Base-by-base conservation (phyloP, 2,888 invertebrate genomes). In the Oscheius sp. region DNA sequence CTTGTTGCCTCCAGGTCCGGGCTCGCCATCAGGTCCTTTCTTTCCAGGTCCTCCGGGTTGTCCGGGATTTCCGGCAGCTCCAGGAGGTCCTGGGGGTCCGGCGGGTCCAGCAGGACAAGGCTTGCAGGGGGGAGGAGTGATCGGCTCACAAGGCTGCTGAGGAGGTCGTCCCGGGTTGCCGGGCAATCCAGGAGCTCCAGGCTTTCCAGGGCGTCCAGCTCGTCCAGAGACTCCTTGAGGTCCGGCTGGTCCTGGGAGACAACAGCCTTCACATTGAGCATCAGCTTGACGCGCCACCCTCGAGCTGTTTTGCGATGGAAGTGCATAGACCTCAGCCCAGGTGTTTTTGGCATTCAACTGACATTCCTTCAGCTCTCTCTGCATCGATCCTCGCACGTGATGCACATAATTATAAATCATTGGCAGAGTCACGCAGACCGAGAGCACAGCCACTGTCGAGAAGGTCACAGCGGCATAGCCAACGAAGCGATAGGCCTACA, bases 71-170 rank as follows among this genome's bases (percentile, higher is more conserved):
- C 84, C 82, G 67, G 65, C 66, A 57, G 69, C 71, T 68, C 81
- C 82, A 55, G 76, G 74, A 50, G 79, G 75, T 69, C 81, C 81
- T 61, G 76, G 69, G 61, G 75, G 72, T 67, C 80, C 76, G 25
- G 73, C 69, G 65, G 74, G 70, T 70, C 82, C 75, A 64, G 72
- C 73, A 53, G 85, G 85, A 78, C 85, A 85, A 31, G 85, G 85
- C 72, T 83, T 83, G 79, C 85, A 86, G 48, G 86, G 86, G 61
- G 85, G 84, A 50, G 84, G 84, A 29, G 86, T 86, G 71, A 84
- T 76, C 50, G 85, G 84, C 73, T 80, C 80, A 73, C 82, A 82
- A 53, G 81, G 81, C 76, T 76, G 76, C 73, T 75, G 74, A 66
- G 84, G 83, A 57, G 84, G 84, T 52, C 84, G 78, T 70, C 84